Percentiles rank a stretch among this genome's conserved stretches.
Conservation (phyloP, 2,113 vertebrate species). For the Gymnarchus niloticus region DNA sequence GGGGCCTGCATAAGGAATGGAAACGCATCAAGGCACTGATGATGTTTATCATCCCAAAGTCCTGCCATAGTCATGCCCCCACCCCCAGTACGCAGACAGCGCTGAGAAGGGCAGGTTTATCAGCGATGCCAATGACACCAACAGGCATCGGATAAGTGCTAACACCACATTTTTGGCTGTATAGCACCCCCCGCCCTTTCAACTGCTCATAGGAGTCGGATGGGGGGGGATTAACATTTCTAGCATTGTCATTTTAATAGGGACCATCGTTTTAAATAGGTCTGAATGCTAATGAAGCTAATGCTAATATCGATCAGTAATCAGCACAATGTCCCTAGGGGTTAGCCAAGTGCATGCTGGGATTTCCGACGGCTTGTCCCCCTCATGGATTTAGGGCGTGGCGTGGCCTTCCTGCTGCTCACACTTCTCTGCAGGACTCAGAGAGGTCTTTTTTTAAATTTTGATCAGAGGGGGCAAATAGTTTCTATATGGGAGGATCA, state of each 20-base stretch:
- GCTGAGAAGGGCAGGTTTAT: slow-evolving; percentile 50
- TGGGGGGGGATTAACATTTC: slow-evolving; percentile 33
- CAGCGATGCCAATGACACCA: slow-evolving; percentile 55
- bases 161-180: slow-evolving; percentile 39
- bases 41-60: slow-evolving; percentile 53
- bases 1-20: slow-evolving; percentile 26
- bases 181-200: slow-evolving; percentile 43
- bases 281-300: slow-evolving; percentile 52
- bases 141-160: slow-evolving; percentile 43
- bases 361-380: slow-evolving; percentile 46
- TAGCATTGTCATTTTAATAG: slow-evolving; percentile 49
- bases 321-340: slow-evolving; percentile 44
- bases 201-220: slow-evolving; percentile 48
- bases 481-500: neutral
- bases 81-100: slow-evolving; percentile 32
- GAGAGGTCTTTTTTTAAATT: neutral
- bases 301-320: slow-evolving; percentile 61
- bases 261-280: slow-evolving; percentile 48
- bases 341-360: slow-evolving; percentile 36
- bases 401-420: neutral
- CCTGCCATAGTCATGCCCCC: slow-evolving; percentile 47
- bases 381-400: neutral
- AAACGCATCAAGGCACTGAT: slow-evolving; percentile 46
- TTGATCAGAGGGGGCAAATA: neutral
- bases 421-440: slow-evolving; percentile 1